Evolutionary conservation across 2,113 vertebrate genomes (phyloP).

Genomic region (Hystrix brachyura): DNA sequence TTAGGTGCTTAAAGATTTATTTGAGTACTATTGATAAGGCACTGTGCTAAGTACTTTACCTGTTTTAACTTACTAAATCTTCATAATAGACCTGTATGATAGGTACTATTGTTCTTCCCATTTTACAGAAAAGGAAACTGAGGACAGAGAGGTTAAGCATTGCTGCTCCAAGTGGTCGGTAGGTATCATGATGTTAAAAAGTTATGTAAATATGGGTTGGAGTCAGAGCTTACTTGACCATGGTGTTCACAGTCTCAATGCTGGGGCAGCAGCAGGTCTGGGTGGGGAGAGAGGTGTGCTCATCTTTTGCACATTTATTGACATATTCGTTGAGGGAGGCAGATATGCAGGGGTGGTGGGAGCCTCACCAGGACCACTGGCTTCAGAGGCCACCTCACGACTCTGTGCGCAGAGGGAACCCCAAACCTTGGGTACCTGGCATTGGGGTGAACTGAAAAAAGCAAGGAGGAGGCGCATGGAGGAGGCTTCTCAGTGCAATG

Average conservation of each 20-base stretch:
- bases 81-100: background rate
- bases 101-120: background rate
- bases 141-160: background rate
- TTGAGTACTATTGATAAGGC: background rate
- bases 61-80: background rate
- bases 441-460: background rate
- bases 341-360: background rate
- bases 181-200: background rate
- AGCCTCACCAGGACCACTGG: background rate
- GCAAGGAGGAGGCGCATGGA: background rate
- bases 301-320: background rate
- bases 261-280: background rate
- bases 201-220: background rate
- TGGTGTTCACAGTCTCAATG: rapidly evolving
- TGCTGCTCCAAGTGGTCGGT: background rate
- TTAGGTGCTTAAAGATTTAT: background rate
- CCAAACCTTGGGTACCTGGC: background rate
- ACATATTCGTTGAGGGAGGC: background rate
- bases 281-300: background rate
- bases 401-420: background rate
- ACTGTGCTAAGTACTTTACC: background rate
- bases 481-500: background rate
- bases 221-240: rapidly evolving
- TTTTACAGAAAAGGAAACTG: background rate
- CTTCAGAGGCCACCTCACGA: background rate